phyloP scores from a whole-genome alignment of 2,113 vertebrate genomes.

The Pteropus alecto region DNA sequence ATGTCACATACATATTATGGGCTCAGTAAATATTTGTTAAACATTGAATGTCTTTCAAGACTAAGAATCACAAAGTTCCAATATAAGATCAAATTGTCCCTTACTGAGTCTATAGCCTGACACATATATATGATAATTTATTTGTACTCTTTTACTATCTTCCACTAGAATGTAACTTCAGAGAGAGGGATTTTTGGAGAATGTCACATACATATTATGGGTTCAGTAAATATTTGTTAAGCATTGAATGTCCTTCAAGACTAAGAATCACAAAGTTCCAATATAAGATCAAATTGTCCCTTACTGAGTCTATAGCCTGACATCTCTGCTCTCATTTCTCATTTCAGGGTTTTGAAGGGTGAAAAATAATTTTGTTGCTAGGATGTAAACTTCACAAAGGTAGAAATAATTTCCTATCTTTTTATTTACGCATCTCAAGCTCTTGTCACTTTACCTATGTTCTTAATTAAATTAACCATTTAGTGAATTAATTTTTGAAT shows the following conservation, averaged over 20 bases:
- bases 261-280: neutral
- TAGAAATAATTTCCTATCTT: neutral
- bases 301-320: neutral
- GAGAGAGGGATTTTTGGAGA: neutral
- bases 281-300: neutral
- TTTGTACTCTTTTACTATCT: neutral
- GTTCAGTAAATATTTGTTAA: neutral
- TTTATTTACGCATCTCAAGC: neutral
- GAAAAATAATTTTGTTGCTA: neutral
- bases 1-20: neutral
- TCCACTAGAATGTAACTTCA: neutral
- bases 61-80: neutral
- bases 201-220: neutral
- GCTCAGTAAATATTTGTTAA: neutral
- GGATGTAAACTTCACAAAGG: neutral
- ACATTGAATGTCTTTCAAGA: neutral
- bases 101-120: neutral
- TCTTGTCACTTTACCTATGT: neutral
- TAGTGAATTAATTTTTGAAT: neutral
- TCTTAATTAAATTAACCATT: neutral
- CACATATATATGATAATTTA: neutral
- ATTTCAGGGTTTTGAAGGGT: neutral
- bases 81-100: neutral
- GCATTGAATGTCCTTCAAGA: neutral
- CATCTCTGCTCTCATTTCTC: neutral